Percentiles rank a stretch among this genome's conserved stretches.
phyloP scores from a whole-genome alignment of 2,797 vertebrate genomes.

The Sebastolobus alascanus region DNA sequence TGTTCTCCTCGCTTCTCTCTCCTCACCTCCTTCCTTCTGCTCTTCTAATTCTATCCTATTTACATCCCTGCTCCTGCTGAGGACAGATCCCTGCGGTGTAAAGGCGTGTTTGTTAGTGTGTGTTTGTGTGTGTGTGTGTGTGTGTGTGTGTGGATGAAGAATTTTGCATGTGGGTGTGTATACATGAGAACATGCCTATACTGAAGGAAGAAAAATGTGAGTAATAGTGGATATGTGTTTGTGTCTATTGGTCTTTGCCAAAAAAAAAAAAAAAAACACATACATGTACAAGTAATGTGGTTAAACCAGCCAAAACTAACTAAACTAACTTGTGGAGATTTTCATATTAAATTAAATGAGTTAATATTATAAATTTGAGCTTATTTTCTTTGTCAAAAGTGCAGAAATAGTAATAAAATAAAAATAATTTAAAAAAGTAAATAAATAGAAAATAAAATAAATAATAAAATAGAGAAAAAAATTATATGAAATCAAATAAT shows the following conservation, averaged over 20 bases:
- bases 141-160: neutral
- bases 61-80: slow-evolving; percentile 34
- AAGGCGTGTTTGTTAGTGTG: slow-evolving; percentile 9
- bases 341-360: too few species aligned
- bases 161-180: neutral
- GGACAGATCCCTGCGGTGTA: slow-evolving; percentile 16
- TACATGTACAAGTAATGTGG: neutral
- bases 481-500: too few species aligned
- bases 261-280: neutral
- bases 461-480: too few species aligned
- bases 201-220: neutral
- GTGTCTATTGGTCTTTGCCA: neutral
- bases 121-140: neutral
- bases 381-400: too few species aligned
- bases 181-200: slow-evolving; percentile 5
- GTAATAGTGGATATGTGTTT: neutral
- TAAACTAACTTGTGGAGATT: too few species aligned
- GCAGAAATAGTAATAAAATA: too few species aligned
- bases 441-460: too few species aligned
- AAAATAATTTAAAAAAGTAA: too few species aligned
- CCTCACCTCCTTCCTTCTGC: slow-evolving; percentile 8
- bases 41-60: slow-evolving; percentile 44
- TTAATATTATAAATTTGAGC: too few species aligned
- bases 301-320: too few species aligned
- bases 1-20: slow-evolving; percentile 12